phyloP scores from a whole-genome alignment of 2,113 vertebrate genomes.

The Phalacrocorax carbo region DNA sequence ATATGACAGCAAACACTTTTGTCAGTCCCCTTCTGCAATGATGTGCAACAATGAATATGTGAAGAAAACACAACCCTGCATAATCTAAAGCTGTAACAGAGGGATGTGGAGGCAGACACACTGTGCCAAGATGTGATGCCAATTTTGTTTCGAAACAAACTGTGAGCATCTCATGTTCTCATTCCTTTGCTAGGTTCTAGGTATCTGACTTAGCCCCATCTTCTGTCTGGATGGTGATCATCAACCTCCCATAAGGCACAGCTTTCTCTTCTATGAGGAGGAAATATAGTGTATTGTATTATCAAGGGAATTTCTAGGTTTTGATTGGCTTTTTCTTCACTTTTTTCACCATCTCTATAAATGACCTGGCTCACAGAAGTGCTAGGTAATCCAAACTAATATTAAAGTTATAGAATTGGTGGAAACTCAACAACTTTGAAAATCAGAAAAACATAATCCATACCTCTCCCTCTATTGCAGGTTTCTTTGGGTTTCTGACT shows the following conservation, averaged over 20 bases:
- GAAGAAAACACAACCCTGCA: neutral
- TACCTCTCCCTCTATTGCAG: neutral
- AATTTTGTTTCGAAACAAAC: neutral
- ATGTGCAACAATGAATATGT: accelerated
- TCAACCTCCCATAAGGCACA: neutral
- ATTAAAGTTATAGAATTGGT: neutral
- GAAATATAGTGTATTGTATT: neutral
- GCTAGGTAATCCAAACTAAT: neutral
- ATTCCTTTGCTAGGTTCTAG: neutral
- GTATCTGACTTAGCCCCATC: neutral
- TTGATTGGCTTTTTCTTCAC: accelerated
- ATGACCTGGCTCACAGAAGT: neutral
- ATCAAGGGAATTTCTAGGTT: neutral
- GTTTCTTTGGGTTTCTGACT: neutral
- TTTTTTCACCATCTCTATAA: neutral
- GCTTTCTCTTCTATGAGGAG: neutral
- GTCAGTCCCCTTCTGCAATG: neutral
- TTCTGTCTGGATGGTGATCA: neutral
- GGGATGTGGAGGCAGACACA: neutral
- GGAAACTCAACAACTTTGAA: neutral
- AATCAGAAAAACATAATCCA: neutral
- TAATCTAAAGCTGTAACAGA: neutral
- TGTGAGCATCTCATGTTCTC: neutral
- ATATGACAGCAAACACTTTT: neutral
- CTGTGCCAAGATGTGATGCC: neutral